phyloP scores from a whole-genome alignment of 2,888 invertebrate species.

The Hemicrepidius hirtus region DNA sequence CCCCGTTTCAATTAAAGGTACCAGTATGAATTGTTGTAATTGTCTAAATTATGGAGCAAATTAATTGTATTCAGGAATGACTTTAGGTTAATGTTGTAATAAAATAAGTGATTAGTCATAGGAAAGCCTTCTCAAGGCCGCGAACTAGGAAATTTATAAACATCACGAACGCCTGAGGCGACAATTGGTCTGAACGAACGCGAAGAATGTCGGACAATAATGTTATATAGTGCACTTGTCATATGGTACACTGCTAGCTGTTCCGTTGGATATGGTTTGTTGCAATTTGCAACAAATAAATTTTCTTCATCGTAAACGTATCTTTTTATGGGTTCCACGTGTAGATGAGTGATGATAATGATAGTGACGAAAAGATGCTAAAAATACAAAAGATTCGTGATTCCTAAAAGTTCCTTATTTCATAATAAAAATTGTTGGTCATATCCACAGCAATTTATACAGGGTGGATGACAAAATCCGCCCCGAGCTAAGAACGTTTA shows the following conservation, averaged over 20 bases:
- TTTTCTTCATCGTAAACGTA: no score
- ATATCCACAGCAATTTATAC: no score
- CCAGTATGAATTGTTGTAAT: neutral
- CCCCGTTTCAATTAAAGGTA: neutral
- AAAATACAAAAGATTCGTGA: no score
- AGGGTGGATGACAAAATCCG: no score
- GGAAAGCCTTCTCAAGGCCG: constrained; percentile 48
- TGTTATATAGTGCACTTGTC: constrained; percentile 16
- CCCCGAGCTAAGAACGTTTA: no score
- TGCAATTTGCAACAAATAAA: no score
- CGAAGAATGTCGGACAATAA: constrained; percentile 27
- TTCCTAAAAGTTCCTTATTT: no score
- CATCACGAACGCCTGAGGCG: constrained; percentile 37
- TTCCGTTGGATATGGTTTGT: neutral
- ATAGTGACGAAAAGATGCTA: neutral
- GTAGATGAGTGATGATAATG: no score
- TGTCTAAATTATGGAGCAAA: constrained; percentile 10
- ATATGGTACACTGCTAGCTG: constrained; percentile 5
- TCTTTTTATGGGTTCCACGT: neutral
- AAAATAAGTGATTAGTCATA: constrained; percentile 44
- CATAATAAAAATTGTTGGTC: no score
- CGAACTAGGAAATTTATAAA: constrained; percentile 45
- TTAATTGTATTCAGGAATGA: constrained; percentile 32
- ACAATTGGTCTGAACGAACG: constrained; percentile 42
- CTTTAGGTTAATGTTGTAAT: constrained; percentile 35